Conservation (phyloP, 2,797 vertebrate genomes). For the Dicrostonyx torquatus region DNA sequence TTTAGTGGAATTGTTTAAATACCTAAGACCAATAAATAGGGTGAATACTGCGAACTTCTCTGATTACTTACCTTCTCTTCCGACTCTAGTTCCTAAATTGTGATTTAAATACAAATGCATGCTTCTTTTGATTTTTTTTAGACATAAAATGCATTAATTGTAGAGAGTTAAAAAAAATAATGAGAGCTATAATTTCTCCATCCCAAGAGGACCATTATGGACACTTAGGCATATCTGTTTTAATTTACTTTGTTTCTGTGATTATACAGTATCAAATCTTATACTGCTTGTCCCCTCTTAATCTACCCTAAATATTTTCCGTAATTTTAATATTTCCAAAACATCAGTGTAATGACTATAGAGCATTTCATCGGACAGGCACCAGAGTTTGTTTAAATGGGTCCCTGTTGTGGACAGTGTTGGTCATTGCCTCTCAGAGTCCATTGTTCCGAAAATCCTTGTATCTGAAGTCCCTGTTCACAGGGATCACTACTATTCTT, state of each 20-base stretch:
- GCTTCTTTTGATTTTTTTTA: not conserved
- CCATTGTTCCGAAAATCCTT: not conserved
- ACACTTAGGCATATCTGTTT: not conserved
- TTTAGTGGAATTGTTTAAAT: conserved; percentile 2
- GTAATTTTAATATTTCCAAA: conserved; percentile 17
- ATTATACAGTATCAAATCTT: not conserved
- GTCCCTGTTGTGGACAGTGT: not conserved
- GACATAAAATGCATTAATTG: not conserved
- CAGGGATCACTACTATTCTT: not conserved
- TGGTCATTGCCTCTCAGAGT: not conserved
- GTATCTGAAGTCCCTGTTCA: not conserved
- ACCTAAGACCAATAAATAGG: not conserved
- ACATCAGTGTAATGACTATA: not conserved
- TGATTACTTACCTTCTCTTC: not conserved
- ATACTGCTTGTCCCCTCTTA: not conserved
- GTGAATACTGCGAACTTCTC: not conserved
- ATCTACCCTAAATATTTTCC: not conserved
- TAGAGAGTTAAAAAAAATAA: not conserved
- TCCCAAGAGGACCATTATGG: not conserved
- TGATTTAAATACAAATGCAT: not conserved
- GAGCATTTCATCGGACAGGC: not conserved
- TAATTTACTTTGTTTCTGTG: not conserved
- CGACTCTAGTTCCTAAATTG: not conserved
- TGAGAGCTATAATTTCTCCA: not conserved
- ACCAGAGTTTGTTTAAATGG: not conserved